phyloP scores from a whole-genome alignment of 2,888 invertebrate genomes.

The Volucella zonaria region DNA sequence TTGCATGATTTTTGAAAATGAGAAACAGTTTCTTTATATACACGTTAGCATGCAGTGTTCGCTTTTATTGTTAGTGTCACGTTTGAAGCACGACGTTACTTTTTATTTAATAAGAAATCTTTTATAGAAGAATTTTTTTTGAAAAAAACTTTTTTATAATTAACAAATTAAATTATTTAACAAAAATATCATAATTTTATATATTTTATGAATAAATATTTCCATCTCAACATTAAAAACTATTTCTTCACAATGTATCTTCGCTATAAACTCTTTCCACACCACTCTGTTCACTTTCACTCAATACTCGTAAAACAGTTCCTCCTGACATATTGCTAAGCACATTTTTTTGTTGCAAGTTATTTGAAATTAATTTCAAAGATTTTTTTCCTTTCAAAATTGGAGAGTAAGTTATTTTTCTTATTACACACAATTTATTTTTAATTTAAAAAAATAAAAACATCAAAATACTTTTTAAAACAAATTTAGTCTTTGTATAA shows the following conservation, averaged over 20 bases:
- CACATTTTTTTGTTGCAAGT: slow-evolving; percentile 43
- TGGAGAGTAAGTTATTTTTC: slow-evolving; percentile 31
- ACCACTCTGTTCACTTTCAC: slow-evolving; percentile 25
- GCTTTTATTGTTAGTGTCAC: slow-evolving; percentile 25
- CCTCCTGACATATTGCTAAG: slow-evolving; percentile 26
- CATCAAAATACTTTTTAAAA: slow-evolving; percentile 1
- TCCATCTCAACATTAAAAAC: slow-evolving; percentile 32
- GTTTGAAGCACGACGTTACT: slow-evolving; percentile 25
- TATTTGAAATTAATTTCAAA: slow-evolving; percentile 18
- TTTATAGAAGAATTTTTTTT: background rate
- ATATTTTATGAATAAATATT: slow-evolving; percentile 28
- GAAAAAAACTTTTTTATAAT: slow-evolving; percentile 2
- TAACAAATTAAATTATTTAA: slow-evolving; percentile 21
- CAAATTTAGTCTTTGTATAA: slow-evolving; percentile 41
- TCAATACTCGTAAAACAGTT: slow-evolving; percentile 17
- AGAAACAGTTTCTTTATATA: too few species aligned
- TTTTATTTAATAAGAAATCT: background rate
- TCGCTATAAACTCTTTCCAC: slow-evolving; percentile 3
- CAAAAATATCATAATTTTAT: background rate
- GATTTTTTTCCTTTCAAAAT: slow-evolving; percentile 43
- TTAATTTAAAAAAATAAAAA: too few species aligned
- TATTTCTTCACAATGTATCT: slow-evolving; percentile 22
- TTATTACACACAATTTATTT: too few species aligned
- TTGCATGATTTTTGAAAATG: too few species aligned
- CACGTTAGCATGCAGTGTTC: slow-evolving; percentile 35